phyloP scores from a whole-genome alignment of 53 echinoderm and acorn worm genomes.

The Apostichopus leukothele region DNA sequence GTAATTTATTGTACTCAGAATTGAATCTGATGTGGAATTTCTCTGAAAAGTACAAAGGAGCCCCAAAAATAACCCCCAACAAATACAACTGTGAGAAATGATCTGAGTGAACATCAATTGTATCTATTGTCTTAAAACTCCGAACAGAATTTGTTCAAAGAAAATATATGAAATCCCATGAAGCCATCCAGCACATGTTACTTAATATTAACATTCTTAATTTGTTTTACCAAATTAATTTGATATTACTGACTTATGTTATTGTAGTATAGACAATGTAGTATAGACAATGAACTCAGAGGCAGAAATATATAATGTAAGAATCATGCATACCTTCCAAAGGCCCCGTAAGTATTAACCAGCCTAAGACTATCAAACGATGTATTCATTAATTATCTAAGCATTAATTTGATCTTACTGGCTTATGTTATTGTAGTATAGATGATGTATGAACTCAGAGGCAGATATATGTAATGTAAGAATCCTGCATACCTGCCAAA shows the following conservation, averaged over 20 bases:
- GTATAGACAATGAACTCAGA: neutral
- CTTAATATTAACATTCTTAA: too few relatives aligned
- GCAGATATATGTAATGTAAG: neutral
- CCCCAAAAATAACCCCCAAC: neutral
- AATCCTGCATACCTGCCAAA: conserved; percentile 76
- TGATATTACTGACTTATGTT: neutral
- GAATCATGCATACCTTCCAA: conserved; percentile 71
- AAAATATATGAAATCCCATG: neutral
- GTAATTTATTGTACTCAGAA: too few relatives aligned
- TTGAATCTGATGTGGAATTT: too few relatives aligned
- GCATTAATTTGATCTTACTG: neutral
- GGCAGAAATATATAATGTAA: neutral
- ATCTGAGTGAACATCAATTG: conserved; percentile 10
- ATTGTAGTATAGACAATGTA: conserved; percentile 4
- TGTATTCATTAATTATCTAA: conserved; percentile 74
- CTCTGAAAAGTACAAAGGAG: too few relatives aligned
- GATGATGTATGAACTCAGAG: neutral
- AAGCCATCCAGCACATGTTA: too few relatives aligned
- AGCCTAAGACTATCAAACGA: conserved; percentile 87
- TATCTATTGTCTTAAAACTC: neutral
- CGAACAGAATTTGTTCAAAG: neutral
- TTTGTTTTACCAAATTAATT: neutral
- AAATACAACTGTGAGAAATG: neutral
- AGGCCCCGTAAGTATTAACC: conserved; percentile 99
- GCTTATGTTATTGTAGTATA: conserved; percentile 6